Percentiles rank a stretch among this genome's conserved stretches.
phyloP scores from a whole-genome alignment of 2,113 vertebrate species.

The Cacatua alba region DNA sequence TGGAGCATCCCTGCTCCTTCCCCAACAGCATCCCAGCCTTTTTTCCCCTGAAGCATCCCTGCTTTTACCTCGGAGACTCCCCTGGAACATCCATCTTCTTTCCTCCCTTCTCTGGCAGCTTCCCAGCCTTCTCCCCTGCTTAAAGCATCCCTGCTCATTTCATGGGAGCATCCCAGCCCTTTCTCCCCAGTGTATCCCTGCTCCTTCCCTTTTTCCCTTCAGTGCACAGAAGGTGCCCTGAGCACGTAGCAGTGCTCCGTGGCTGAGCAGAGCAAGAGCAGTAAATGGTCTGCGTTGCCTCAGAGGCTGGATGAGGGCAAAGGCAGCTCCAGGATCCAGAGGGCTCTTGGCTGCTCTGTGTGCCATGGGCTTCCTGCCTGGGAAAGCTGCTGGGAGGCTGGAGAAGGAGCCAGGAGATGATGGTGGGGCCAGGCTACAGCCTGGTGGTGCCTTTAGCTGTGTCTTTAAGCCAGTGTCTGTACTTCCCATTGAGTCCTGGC shows the following conservation, averaged over 20 bases:
- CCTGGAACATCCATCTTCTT: neutral
- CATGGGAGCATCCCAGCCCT: neutral
- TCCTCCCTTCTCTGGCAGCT: neutral
- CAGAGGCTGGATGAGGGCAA: neutral
- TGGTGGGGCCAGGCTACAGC: neutral
- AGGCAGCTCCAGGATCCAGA: neutral
- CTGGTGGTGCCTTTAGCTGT: fast-evolving
- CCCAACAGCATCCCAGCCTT: neutral
- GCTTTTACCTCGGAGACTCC: neutral
- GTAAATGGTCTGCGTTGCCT: too few relatives aligned
- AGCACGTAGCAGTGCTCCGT: neutral
- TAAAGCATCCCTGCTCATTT: neutral
- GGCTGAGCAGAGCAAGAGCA: neutral
- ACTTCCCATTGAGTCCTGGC: fast-evolving
- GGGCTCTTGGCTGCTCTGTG: neutral
- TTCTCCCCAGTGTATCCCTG: neutral
- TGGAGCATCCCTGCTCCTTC: neutral
- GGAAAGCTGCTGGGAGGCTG: neutral
- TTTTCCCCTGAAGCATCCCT: neutral
- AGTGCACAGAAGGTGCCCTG: neutral
- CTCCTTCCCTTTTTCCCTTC: neutral
- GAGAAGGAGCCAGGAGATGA: neutral
- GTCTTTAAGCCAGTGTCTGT: neutral
- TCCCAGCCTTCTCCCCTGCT: neutral
- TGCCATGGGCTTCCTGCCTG: neutral